phyloP scores from a whole-genome alignment of 1,140 invertebrate genomes.

The Hycleus cichorii region DNA sequence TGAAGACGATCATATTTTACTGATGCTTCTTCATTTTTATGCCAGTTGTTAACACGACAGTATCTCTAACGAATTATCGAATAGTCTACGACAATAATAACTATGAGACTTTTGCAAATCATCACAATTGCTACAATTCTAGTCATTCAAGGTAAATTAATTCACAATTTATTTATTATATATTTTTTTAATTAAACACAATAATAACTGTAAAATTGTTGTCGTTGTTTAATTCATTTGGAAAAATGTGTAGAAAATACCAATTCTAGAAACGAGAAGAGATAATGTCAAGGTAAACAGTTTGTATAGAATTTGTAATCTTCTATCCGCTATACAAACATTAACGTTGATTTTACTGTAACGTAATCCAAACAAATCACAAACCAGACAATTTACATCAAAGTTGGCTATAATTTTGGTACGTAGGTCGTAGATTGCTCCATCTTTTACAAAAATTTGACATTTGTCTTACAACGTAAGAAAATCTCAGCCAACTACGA shows the following conservation, averaged over 20 bases:
- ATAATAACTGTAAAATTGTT: not conserved
- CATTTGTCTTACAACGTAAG: no score
- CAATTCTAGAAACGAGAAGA: not conserved
- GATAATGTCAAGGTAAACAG: conserved; percentile 2
- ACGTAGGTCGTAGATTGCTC: no score
- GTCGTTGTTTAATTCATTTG: conserved; percentile 1
- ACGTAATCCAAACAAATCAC: no score
- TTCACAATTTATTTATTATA: not conserved
- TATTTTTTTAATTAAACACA: not conserved
- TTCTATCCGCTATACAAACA: not conserved
- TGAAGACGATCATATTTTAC: not conserved
- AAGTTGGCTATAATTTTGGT: no score
- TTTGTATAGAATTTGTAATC: not conserved
- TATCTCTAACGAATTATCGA: no score
- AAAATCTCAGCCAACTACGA: no score
- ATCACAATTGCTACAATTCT: not conserved
- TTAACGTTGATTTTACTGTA: no score
- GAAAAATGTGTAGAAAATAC: no score
- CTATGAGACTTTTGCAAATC: not conserved
- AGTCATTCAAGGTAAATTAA: conserved; percentile 6
- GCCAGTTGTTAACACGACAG: not conserved
- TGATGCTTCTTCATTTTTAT: conserved; percentile 12
- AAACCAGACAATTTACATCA: no score
- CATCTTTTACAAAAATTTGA: no score
- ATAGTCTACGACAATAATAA: no score